Percentiles rank a stretch among this genome's conserved stretches.
phyloP scores from a whole-genome alignment of 2,888 invertebrate species.

The Xylophagus ater region DNA sequence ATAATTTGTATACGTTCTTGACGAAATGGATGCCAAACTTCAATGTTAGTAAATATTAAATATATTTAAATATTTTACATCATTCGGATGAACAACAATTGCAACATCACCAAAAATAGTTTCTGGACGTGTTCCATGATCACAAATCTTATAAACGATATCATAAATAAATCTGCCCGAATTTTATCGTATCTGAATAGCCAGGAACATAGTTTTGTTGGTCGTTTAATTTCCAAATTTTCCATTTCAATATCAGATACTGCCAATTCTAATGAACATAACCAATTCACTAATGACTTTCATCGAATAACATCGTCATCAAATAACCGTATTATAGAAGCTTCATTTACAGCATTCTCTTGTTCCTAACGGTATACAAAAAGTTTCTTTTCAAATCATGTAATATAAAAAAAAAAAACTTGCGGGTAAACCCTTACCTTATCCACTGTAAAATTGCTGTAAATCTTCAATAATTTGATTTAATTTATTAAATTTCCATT shows the following conservation, averaged over 20 bases:
- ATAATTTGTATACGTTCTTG: no score
- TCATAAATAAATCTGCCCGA: conserved; percentile 76
- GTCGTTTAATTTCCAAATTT: conserved; percentile 48
- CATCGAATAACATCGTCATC: no score
- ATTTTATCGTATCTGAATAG: conserved; percentile 59
- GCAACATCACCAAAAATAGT: no score
- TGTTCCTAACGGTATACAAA: conserved; percentile 42
- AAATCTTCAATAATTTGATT: conserved; percentile 61
- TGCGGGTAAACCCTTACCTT: no score
- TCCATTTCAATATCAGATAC: conserved; percentile 93
- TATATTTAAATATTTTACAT: no score
- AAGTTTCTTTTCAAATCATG: not conserved
- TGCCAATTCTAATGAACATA: conserved; percentile 72
- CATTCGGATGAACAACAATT: no score
- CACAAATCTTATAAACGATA: no score
- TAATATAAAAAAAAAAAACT: not conserved
- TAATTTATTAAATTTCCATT: conserved; percentile 76
- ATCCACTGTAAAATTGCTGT: conserved; percentile 72
- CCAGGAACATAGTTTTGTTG: conserved; percentile 63
- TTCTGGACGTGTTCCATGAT: no score
- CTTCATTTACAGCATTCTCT: conserved; percentile 66
- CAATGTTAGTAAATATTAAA: no score
- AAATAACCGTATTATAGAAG: conserved; percentile 77
- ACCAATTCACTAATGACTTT: no score
- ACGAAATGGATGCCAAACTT: no score